Evolutionary conservation across 2,113 vertebrate species (phyloP).

Genomic region (Orcinus orca): DNA sequence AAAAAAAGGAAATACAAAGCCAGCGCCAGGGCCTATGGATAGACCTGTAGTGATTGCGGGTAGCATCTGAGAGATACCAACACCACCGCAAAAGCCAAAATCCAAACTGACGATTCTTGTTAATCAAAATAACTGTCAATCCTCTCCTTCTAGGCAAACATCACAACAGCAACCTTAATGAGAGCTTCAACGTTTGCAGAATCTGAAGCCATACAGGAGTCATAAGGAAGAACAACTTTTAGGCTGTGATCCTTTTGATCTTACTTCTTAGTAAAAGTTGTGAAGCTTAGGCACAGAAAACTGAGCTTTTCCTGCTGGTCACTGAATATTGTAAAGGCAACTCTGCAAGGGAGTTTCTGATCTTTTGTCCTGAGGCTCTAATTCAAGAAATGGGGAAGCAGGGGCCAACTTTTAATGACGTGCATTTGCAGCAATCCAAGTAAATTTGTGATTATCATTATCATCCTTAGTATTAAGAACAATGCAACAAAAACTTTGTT

Average conservation of each 20-base stretch:
- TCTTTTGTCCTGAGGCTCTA: conserved; percentile 28
- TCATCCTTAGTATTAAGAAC: background rate
- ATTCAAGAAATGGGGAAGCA: background rate
- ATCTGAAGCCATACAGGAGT: conserved; percentile 11
- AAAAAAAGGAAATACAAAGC: background rate
- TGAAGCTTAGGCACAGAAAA: conserved; percentile 9
- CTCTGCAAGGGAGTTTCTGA: background rate
- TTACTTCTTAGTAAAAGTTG: background rate
- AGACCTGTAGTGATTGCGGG: background rate
- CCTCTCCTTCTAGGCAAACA: background rate
- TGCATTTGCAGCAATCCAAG: background rate
- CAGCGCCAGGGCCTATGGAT: background rate
- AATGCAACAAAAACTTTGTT: background rate
- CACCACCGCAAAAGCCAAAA: background rate
- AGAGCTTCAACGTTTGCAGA: background rate
- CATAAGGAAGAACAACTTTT: conserved; percentile 15
- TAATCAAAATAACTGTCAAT: conserved; percentile 46
- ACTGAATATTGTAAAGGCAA: conserved; percentile 8
- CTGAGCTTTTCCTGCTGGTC: background rate
- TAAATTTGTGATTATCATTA: background rate
- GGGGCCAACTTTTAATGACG: background rate
- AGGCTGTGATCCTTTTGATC: conserved; percentile 30
- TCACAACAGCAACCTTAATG: background rate
- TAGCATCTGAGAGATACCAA: background rate
- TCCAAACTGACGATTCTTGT: background rate